These are phyloP conservation scores for Cosmia pyralina DNA, from an alignment of 2,888 invertebrate species.

Conservation along the genomic window DNA sequence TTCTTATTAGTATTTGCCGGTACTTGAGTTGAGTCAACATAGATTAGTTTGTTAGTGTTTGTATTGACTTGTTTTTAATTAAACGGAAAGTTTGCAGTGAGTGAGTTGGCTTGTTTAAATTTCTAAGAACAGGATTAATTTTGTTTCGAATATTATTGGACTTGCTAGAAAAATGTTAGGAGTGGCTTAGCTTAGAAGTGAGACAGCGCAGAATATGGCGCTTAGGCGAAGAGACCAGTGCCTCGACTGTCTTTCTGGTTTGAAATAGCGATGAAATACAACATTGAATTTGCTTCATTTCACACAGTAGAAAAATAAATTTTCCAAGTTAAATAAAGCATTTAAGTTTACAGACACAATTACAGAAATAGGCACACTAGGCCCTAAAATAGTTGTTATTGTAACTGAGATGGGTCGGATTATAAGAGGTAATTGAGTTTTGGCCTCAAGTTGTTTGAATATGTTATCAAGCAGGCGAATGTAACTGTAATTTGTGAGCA, in stretches of 20 bases:
- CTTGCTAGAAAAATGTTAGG: background rate
- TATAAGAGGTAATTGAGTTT: conserved; percentile 66
- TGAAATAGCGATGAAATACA: background rate
- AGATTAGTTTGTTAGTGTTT: conserved; percentile 42
- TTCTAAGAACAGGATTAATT: background rate
- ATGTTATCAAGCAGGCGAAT: conserved; percentile 62
- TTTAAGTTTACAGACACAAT: conserved; percentile 42
- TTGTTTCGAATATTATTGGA: background rate
- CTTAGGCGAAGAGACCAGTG: too few species aligned
- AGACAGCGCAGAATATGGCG: too few species aligned
- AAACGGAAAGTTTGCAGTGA: conserved; percentile 22
- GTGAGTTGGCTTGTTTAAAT: conserved; percentile 1
- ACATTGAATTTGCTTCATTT: background rate
- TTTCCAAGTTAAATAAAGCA: conserved; percentile 12
- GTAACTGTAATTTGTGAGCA: conserved; percentile 60
- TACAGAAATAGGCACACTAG: conserved; percentile 45
- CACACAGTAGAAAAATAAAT: background rate
- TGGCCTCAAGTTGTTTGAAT: conserved; percentile 62
- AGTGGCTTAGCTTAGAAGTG: background rate
- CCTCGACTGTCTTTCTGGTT: background rate
- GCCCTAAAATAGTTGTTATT: conserved; percentile 54
- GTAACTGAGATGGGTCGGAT: conserved; percentile 61
- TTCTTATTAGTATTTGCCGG: conserved; percentile 34
- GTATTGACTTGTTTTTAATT: conserved; percentile 44
- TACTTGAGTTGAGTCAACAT: conserved; percentile 36